Percentiles rank a stretch among this genome's conserved stretches.
Evolutionary conservation across 2,797 vertebrate species (phyloP).

Genomic region (Peromyscus attwateri): DNA sequence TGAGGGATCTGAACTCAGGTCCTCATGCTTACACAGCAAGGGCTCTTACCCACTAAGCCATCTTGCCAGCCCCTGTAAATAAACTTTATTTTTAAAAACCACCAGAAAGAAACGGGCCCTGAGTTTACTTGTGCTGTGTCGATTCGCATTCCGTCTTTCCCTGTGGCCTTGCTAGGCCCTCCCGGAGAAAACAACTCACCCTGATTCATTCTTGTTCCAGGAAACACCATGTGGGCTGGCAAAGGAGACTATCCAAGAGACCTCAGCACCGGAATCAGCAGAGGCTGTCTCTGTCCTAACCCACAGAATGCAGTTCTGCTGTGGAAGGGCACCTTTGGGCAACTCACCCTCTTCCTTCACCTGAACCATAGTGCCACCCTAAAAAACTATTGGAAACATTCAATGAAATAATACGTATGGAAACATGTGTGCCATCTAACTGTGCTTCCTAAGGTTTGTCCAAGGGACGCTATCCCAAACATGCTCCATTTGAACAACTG

Average conservation of each 20-base stretch:
- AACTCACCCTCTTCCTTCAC: neutral
- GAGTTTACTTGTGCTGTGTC: neutral
- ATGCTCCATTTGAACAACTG: neutral
- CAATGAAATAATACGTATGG: neutral
- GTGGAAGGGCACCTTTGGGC: neutral
- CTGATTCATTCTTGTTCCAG: neutral
- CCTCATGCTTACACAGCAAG: neutral
- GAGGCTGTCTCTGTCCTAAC: fast-evolving
- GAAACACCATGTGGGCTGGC: neutral
- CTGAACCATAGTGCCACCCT: neutral
- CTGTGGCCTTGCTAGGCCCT: neutral
- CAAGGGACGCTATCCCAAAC: neutral
- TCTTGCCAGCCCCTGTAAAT: neutral
- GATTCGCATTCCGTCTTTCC: neutral
- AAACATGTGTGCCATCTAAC: neutral
- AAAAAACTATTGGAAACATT: neutral
- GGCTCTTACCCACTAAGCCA: neutral
- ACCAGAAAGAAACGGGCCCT: neutral
- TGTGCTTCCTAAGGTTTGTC: neutral
- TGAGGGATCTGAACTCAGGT: neutral
- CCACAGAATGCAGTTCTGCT: neutral
- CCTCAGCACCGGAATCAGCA: neutral
- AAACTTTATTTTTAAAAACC: neutral
- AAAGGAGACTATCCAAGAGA: neutral
- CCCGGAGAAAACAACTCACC: neutral